Evolutionary conservation across 2,888 invertebrate species (phyloP), one percentile per base, ranked within the genome.

Genomic region (Heteropelma amictum): DNA sequence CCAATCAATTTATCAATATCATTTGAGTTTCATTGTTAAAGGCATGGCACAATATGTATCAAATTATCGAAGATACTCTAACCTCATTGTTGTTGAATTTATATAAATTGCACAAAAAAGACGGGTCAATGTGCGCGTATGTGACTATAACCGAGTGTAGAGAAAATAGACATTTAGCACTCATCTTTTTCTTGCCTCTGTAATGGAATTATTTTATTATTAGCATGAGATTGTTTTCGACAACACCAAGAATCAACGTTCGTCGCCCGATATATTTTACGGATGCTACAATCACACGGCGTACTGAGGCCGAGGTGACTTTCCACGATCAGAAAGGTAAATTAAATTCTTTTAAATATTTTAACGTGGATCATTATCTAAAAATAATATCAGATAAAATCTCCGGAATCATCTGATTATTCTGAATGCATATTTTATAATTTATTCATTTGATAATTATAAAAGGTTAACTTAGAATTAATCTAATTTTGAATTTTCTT

Each of bases 241-340:
- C 53, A 53, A 53, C 53, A 33, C 53, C 53, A 53, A 53, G 28
- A 28, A 33, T n/a, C 51, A 14, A 51, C n/a, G 53, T 53, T 53
- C 30, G 17, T 53, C 28, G 17, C 8, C 7, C 47, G 47, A 28
- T 53, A 33, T 5, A 53, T 53, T 23, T 28, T 53, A 53, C 49
- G 49, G 28, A 28, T 28, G 3, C 28, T 28, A 28, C 53, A 53
- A 28, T 53, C 28, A 33, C 8, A 53, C 33, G 30, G 53, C 28
- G 53, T 33, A 30, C 26, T 33, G 17, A 33, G 17, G 33, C 33
- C 33, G 53, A 28, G 30, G 1, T 53, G 1, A 17, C 28, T 28
- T 53, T 53, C 33, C 53, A 53, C 12, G n/a, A 53, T 53, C 53
- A 53, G 33, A 53, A 53, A 53, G 53, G 53, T 53, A 53, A 53